A percentile compares a stretch with the other conserved stretches of the same genome.
Conservation (phyloP, 1,140 invertebrate species). For the Drosophila tsacasi region DNA sequence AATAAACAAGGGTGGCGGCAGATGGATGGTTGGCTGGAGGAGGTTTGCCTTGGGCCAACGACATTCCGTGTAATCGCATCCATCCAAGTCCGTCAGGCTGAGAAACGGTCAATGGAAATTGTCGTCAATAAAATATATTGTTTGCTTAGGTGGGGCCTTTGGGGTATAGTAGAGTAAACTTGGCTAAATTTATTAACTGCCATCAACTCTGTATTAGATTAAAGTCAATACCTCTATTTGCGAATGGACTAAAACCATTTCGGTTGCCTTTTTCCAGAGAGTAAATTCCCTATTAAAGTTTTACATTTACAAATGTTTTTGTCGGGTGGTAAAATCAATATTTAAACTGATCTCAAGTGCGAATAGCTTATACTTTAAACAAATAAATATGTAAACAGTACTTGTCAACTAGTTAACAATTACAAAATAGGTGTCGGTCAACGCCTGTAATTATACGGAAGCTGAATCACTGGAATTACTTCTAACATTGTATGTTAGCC, state of each 20-base stretch:
- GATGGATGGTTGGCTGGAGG: not conserved
- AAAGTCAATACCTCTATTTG: constrained; percentile 1
- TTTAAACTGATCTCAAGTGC: not conserved
- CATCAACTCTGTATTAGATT: not conserved
- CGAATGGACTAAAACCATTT: not conserved
- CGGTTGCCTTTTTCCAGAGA: not conserved
- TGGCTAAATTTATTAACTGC: constrained; percentile 15
- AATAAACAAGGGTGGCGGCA: constrained; percentile 27
- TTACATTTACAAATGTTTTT: not conserved
- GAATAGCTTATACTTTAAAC: not conserved
- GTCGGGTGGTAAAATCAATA: constrained; percentile 1
- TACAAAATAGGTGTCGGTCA: constrained; percentile 17
- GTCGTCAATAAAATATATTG: constrained; percentile 20
- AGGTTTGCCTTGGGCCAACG: not conserved
- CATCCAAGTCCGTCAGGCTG: constrained; percentile 28
- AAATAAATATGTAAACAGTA: constrained; percentile 7
- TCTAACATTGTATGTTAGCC: not conserved
- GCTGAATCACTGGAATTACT: constrained; percentile 12
- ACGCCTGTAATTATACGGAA: constrained; percentile 28
- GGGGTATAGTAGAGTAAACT: not conserved
- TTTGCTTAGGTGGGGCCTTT: not conserved
- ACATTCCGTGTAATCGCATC: constrained; percentile 33
- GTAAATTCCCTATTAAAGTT: not conserved
- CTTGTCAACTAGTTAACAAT: constrained; percentile 15
- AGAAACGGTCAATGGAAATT: constrained; percentile 17